phyloP scores from a whole-genome alignment of 2,797 vertebrate species.

The Limosa lapponica region DNA sequence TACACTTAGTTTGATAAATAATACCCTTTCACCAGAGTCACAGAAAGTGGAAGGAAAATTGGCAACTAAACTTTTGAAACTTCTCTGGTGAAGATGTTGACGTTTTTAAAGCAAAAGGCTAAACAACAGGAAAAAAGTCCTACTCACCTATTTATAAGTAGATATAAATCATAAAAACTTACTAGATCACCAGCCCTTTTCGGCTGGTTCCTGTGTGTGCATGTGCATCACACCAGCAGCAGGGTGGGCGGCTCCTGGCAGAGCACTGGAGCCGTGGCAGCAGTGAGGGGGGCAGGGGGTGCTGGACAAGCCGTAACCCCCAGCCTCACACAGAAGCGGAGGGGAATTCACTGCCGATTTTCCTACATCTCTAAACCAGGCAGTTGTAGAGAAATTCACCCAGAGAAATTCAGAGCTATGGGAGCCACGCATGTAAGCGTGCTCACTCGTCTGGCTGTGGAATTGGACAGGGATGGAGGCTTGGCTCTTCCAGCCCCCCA shows the following conservation, averaged over 20 bases:
- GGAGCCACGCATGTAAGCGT: rapidly evolving
- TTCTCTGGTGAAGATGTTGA: neutral
- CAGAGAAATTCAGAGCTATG: neutral
- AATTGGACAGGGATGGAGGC: neutral
- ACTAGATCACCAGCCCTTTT: neutral
- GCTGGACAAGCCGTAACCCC: neutral
- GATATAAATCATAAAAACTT: neutral
- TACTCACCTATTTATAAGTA: neutral
- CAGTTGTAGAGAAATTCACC: neutral
- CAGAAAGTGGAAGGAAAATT: slow-evolving; percentile 48
- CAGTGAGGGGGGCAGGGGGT: neutral
- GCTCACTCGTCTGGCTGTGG: neutral
- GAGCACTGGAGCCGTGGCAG: neutral
- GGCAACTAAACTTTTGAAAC: slow-evolving; percentile 41
- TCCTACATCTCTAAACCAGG: rapidly evolving
- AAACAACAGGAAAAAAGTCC: neutral
- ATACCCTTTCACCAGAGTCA: slow-evolving; percentile 65
- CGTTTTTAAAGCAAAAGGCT: slow-evolving; percentile 30
- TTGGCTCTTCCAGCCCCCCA: neutral
- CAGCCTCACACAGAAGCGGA: neutral
- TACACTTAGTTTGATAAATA: slow-evolving; percentile 74
- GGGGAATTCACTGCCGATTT: neutral
- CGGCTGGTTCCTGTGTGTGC: neutral
- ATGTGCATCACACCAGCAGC: neutral
- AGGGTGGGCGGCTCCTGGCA: rapidly evolving